These are phyloP conservation scores for Brachionichthys hirsutus DNA, from an alignment of 2,113 vertebrate genomes.

Conservation along the genomic window DNA sequence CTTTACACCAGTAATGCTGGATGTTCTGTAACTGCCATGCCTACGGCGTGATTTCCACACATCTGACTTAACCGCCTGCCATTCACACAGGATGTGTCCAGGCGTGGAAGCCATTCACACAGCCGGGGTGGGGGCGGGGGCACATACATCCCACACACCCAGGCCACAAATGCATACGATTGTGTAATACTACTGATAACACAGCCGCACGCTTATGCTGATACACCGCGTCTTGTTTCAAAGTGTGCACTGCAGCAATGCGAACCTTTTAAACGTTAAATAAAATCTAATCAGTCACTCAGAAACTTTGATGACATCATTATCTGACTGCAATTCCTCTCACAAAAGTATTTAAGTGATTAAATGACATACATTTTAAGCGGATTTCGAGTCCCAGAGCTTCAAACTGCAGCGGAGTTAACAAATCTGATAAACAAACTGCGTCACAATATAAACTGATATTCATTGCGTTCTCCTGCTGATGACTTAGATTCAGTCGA, in stretches of 20 bases:
- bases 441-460: slow-evolving; percentile 9
- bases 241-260: too few relatives aligned
- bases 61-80: slow-evolving; percentile 28
- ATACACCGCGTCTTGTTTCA: slow-evolving; percentile 10
- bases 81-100: slow-evolving; percentile 19
- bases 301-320: neutral
- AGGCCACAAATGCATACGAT: slow-evolving; percentile 34
- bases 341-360: neutral
- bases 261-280: slow-evolving; percentile 21
- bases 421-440: slow-evolving; percentile 3
- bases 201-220: neutral
- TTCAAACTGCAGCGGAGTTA: neutral
- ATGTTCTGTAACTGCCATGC: slow-evolving; percentile 37
- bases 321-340: slow-evolving; percentile 1
- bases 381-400: slow-evolving; percentile 6
- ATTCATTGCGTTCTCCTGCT: slow-evolving; percentile 26
- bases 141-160: slow-evolving; percentile 26
- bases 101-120: slow-evolving; percentile 33
- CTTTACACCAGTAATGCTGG: slow-evolving; percentile 42
- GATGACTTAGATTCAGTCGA: slow-evolving; percentile 44
- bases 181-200: slow-evolving; percentile 16
- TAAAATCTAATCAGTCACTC: neutral
- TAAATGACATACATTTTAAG: neutral
- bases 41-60: slow-evolving; percentile 37
- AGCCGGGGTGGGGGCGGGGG: slow-evolving; percentile 11